phyloP scores from a whole-genome alignment of 2,113 vertebrate genomes.

The Perccottus glenii region DNA sequence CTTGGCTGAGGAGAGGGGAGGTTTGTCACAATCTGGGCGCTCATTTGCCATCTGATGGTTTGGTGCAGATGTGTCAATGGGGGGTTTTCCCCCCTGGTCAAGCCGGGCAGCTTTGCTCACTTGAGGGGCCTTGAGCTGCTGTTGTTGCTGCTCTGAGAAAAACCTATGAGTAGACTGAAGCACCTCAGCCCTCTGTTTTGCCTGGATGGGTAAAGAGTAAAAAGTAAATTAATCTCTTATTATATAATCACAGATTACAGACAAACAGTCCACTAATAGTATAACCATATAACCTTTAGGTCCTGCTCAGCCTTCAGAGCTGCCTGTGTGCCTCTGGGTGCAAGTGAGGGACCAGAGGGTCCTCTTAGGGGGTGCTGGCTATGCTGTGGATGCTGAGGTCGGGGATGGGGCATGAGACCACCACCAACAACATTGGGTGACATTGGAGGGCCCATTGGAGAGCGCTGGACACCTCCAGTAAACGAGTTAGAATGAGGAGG shows the following conservation, averaged over 20 bases:
- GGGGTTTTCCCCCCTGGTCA: slow-evolving; percentile 84
- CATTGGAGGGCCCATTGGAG: slow-evolving; percentile 86
- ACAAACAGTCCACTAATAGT: neutral
- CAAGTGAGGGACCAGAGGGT: slow-evolving; percentile 84
- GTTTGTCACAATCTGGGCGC: slow-evolving; percentile 85
- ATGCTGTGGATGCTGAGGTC: slow-evolving; percentile 85
- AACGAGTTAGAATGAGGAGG: slow-evolving; percentile 93
- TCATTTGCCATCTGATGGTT: slow-evolving; percentile 79
- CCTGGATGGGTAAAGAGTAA: slow-evolving; percentile 78
- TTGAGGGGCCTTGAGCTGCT: slow-evolving; percentile 85
- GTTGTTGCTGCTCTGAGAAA: slow-evolving; percentile 93
- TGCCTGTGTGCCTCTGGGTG: slow-evolving; percentile 87
- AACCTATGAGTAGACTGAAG: slow-evolving; percentile 98
- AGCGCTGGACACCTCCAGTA: slow-evolving; percentile 90
- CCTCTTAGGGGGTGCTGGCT: slow-evolving; percentile 85
- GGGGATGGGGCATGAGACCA: slow-evolving; percentile 93
- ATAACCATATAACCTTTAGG: slow-evolving; percentile 83
- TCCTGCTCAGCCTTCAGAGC: slow-evolving; percentile 93
- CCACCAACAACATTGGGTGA: slow-evolving; percentile 87
- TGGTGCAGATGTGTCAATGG: slow-evolving; percentile 79
- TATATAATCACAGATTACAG: neutral
- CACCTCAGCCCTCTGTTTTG: slow-evolving; percentile 98
- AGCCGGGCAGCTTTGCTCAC: slow-evolving; percentile 85
- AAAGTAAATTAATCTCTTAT: neutral
- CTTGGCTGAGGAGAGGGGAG: slow-evolving; percentile 82